Conservation (phyloP, 1,140 invertebrate genomes). For the Tetramorium simillimum region DNA sequence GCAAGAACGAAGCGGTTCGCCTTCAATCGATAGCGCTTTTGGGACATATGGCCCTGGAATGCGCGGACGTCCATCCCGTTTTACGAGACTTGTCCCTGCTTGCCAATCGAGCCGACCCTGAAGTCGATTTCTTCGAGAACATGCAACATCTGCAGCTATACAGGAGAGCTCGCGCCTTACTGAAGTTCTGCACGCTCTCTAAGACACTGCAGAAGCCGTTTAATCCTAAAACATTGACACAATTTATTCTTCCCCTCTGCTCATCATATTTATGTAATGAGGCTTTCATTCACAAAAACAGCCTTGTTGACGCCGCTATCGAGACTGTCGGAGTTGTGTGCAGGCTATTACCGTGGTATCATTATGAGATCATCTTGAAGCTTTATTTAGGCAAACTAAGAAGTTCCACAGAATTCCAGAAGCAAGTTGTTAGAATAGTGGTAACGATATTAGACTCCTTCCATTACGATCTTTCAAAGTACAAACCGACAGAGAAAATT, state of each 20-base stretch:
- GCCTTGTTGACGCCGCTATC: slow-evolving; percentile 94
- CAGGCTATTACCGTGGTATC: slow-evolving; percentile 93
- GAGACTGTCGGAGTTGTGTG: slow-evolving; percentile 91
- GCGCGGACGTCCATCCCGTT: slow-evolving; percentile 89
- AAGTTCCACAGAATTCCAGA: slow-evolving; percentile 90
- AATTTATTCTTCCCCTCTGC: slow-evolving; percentile 94
- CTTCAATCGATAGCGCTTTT: slow-evolving; percentile 92
- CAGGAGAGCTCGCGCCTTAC: slow-evolving; percentile 91
- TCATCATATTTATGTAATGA: slow-evolving; percentile 93
- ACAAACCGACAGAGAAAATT: slow-evolving; percentile 73
- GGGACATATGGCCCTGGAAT: slow-evolving; percentile 90
- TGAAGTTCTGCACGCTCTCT: slow-evolving; percentile 88
- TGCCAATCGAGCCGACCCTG: slow-evolving; percentile 90
- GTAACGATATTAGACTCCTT: slow-evolving; percentile 95
- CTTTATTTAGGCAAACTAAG: slow-evolving; percentile 92
- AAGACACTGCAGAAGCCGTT: slow-evolving; percentile 87
- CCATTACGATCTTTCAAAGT: slow-evolving; percentile 94
- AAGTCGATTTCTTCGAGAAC: slow-evolving; percentile 98
- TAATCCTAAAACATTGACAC: slow-evolving; percentile 90
- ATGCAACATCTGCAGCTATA: slow-evolving; percentile 95
- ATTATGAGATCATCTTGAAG: slow-evolving; percentile 93
- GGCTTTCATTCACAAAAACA: slow-evolving; percentile 90
- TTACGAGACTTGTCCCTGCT: slow-evolving; percentile 91
- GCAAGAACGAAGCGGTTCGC: slow-evolving; percentile 88
- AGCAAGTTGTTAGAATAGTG: slow-evolving; percentile 92